Evolutionary conservation across 2,797 vertebrate species (phyloP).

Genomic region (Eulemur mongoz): DNA sequence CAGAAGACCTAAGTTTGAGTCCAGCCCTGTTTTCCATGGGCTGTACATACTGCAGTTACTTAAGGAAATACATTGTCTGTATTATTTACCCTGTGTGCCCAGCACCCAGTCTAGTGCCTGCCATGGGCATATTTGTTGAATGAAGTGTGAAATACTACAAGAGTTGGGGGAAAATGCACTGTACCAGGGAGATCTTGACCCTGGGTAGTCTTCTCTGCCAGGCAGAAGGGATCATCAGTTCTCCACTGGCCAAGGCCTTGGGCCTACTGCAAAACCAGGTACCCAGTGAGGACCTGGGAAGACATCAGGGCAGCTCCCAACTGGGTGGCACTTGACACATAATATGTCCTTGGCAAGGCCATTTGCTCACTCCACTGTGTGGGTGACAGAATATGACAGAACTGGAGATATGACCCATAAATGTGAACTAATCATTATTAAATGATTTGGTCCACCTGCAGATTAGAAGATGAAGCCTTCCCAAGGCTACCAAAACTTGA

Average conservation of each 20-base stretch:
- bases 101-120: neutral
- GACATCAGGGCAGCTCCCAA: neutral
- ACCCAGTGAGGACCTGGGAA: neutral
- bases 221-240: neutral
- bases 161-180: neutral
- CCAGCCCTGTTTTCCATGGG: neutral
- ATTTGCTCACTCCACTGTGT: neutral
- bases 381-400: neutral
- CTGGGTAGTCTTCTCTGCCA: neutral
- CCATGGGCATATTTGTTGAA: neutral
- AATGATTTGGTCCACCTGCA: neutral
- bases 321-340: neutral
- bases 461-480: neutral
- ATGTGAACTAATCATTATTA: neutral
- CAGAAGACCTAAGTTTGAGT: neutral
- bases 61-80: neutral
- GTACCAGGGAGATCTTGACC: neutral
- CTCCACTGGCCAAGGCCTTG: neutral
- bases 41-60: neutral
- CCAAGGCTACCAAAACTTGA: constrained; percentile 2
- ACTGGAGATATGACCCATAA: neutral
- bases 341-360: neutral
- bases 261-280: neutral
- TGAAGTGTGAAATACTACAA: neutral
- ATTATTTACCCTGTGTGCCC: neutral